Percentiles rank a stretch among this genome's conserved stretches.
These are phyloP conservation scores for Hoplodrina blanda DNA, from an alignment of 2,888 invertebrate species.

Conservation along the genomic window DNA sequence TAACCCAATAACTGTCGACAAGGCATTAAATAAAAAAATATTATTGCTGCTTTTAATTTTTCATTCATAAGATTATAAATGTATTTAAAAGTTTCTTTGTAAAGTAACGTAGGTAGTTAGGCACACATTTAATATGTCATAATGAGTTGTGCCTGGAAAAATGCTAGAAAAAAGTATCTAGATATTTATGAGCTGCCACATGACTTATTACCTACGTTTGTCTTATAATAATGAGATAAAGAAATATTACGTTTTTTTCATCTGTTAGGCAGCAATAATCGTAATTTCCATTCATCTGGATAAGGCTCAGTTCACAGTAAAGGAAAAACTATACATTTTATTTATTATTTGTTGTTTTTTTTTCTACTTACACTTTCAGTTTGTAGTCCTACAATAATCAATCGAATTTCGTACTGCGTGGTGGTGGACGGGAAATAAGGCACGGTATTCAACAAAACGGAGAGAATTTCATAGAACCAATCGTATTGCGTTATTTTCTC, in stretches of 20 bases:
- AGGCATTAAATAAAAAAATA: not conserved
- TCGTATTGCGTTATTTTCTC: no score
- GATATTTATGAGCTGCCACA: constrained; percentile 12
- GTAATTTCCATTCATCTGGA: constrained; percentile 5
- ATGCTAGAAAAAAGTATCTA: not conserved
- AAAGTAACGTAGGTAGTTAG: not conserved
- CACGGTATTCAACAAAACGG: no score
- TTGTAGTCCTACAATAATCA: no score
- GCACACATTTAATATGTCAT: constrained; percentile 17
- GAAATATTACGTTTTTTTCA: constrained; percentile 5
- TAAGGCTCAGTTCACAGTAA: constrained; percentile 10
- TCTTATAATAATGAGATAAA: not conserved
- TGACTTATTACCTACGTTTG: not conserved
- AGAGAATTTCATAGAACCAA: no score
- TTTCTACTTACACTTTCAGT: no score
- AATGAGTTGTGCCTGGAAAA: constrained; percentile 2
- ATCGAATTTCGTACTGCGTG: no score
- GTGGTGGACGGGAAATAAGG: no score
- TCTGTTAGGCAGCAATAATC: constrained; percentile 1
- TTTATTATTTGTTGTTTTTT: no score
- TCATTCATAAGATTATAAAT: constrained; percentile 38
- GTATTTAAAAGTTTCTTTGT: not conserved
- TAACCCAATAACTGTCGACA: constrained; percentile 2
- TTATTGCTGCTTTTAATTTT: constrained; percentile 6
- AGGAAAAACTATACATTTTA: not conserved